Evolutionary conservation across 2,888 invertebrate genomes (phyloP).

Genomic region (Dugesia japonica): DNA sequence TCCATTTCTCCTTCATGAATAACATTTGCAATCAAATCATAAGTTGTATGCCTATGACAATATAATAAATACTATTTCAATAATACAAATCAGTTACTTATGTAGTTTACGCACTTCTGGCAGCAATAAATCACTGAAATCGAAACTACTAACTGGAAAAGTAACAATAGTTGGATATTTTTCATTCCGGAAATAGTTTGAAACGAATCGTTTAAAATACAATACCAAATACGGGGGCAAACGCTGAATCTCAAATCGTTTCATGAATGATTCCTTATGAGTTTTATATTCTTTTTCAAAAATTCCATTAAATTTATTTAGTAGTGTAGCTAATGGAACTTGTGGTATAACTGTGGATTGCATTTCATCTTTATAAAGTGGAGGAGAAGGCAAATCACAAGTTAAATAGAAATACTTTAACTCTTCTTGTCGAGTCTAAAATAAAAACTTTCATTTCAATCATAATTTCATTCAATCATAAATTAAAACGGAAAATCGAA

Average conservation of each 20-base stretch:
- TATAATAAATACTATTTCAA: too few species aligned
- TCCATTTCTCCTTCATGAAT: slow-evolving; percentile 88
- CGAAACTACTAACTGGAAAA: slow-evolving; percentile 82
- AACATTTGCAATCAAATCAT: slow-evolving; percentile 92
- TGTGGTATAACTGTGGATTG: slow-evolving; percentile 97
- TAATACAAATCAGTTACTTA: too few species aligned
- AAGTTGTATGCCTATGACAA: slow-evolving; percentile 68
- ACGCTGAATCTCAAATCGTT: slow-evolving; percentile 79
- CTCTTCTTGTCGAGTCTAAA: slow-evolving; percentile 53
- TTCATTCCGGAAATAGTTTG: slow-evolving; percentile 93
- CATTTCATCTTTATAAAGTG: slow-evolving; percentile 81
- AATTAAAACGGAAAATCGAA: too few species aligned
- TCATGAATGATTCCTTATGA: slow-evolving; percentile 91
- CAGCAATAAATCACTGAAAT: slow-evolving; percentile 81
- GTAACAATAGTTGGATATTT: slow-evolving; percentile 99
- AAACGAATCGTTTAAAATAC: slow-evolving; percentile 90
- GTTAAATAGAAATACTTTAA: slow-evolving; percentile 87
- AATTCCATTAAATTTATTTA: slow-evolving; percentile 87
- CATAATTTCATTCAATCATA: too few species aligned
- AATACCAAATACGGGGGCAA: slow-evolving; percentile 83
- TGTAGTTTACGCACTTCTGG: slow-evolving; percentile 55
- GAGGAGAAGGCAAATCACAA: slow-evolving; percentile 88
- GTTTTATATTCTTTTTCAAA: slow-evolving; percentile 95
- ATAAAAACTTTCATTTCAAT: too few species aligned
- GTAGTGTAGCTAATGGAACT: slow-evolving; percentile 75